phyloP scores from a whole-genome alignment of 2,797 vertebrate genomes.

The Erethizon dorsatum region DNA sequence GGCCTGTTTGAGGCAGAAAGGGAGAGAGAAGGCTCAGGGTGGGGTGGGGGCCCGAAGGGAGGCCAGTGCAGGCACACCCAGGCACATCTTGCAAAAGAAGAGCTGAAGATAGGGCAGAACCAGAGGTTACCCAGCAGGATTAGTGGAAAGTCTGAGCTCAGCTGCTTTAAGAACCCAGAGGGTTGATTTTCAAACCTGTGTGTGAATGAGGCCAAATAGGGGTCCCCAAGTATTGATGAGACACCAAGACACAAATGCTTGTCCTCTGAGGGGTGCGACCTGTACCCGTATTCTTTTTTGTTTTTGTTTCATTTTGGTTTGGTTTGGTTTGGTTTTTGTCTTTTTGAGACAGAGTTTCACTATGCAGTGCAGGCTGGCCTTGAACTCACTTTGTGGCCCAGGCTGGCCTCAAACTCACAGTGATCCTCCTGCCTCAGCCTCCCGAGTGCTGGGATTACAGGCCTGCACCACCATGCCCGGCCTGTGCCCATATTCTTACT shows the following conservation, averaged over 20 bases:
- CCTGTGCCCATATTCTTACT: neutral
- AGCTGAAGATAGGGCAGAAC: too few relatives aligned
- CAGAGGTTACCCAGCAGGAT: neutral
- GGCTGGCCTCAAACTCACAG: too few relatives aligned
- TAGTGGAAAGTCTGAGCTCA: rapidly evolving
- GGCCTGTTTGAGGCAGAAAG: rapidly evolving
- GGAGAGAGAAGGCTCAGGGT: neutral
- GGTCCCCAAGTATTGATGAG: neutral
- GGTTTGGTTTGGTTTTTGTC: neutral
- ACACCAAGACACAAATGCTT: neutral
- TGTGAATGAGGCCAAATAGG: neutral
- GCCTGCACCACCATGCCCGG: neutral
- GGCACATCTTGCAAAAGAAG: neutral
- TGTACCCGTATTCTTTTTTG: neutral
- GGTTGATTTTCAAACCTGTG: neutral
- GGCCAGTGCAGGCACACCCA: neutral
- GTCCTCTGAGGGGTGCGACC: neutral
- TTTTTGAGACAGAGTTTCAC: neutral
- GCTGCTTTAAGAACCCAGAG: rapidly evolving
- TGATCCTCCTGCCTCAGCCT: neutral
- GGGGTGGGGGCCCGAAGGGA: neutral
- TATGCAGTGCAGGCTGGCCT: neutral
- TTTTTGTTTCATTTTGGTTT: neutral
- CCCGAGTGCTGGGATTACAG: neutral
- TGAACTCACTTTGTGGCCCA: too few relatives aligned